These are phyloP conservation scores for Anoplopoma fimbria DNA, from an alignment of 2,113 vertebrate genomes.

Conservation along the genomic window DNA sequence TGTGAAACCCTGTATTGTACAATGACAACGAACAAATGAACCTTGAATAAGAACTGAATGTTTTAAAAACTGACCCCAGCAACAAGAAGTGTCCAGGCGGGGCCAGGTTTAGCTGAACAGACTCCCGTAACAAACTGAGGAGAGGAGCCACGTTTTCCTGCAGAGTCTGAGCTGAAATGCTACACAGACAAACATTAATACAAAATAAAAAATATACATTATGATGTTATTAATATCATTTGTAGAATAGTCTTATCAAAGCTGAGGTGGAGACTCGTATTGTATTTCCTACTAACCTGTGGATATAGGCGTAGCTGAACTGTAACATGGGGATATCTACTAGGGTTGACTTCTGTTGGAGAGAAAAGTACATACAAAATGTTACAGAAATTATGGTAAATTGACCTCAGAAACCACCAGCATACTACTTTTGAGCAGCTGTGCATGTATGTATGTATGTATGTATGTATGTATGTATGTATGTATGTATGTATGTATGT, in stretches of 20 bases:
- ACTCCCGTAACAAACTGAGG: conserved; percentile 91
- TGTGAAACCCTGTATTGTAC: background rate
- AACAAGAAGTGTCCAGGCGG: conserved; percentile 95
- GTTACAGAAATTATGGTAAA: background rate
- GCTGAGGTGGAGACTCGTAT: background rate
- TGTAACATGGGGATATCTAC: conserved; percentile 94
- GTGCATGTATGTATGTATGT: background rate
- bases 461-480: background rate
- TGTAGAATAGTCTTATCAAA: background rate
- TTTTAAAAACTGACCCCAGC: conserved; percentile 88
- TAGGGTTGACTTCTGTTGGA: conserved; percentile 87
- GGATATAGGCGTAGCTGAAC: conserved; percentile 91
- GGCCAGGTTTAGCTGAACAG: conserved; percentile 92
- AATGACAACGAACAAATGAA: background rate
- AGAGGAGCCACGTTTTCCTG: conserved; percentile 91
- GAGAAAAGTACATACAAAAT: background rate
- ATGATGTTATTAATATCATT: no score
- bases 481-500: background rate
- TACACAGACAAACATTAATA: conserved; percentile 59
- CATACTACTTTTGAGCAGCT: background rate
- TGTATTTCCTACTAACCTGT: conserved; percentile 83
- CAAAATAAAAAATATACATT: background rate
- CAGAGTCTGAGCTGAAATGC: conserved; percentile 86
- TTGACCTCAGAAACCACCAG: background rate
- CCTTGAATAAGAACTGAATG: background rate